These are phyloP conservation scores for Diachrysia chrysitis DNA, from an alignment of 2,888 invertebrate genomes.

Conservation along the genomic window DNA sequence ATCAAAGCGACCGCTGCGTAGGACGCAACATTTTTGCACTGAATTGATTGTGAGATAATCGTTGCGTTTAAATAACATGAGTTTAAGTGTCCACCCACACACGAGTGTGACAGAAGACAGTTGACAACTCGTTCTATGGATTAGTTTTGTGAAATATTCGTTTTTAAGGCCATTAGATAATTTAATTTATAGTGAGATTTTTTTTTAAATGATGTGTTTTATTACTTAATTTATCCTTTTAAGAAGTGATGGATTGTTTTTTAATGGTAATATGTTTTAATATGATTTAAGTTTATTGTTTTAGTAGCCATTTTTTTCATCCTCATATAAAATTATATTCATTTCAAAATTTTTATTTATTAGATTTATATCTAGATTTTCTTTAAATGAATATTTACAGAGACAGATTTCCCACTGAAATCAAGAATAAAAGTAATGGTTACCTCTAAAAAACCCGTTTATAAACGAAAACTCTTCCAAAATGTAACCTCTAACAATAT, in stretches of 20 bases:
- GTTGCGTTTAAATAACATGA: slow-evolving; percentile 44
- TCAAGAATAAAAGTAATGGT: no score
- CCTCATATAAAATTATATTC: no score
- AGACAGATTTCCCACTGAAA: no score
- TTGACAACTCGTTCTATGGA: background rate
- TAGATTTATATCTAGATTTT: no score
- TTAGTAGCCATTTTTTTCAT: background rate
- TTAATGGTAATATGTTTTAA: background rate
- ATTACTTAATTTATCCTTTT: background rate
- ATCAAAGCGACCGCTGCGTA: slow-evolving; percentile 39
- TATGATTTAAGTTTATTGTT: slow-evolving; percentile 1
- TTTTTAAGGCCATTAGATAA: background rate
- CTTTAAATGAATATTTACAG: no score
- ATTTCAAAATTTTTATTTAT: no score
- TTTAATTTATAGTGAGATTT: background rate
- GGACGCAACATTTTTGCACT: slow-evolving; percentile 19
- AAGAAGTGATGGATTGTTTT: background rate
- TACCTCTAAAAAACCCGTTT: no score
- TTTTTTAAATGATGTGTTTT: background rate
- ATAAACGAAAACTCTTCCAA: no score
- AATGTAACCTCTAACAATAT: background rate
- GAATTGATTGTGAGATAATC: slow-evolving; percentile 9
- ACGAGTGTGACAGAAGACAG: slow-evolving; percentile 34
- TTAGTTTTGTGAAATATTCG: background rate
- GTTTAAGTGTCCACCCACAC: slow-evolving; percentile 53